These are phyloP conservation scores for Euplagia quadripunctaria DNA, from an alignment of 2,888 invertebrate species.

Conservation along the genomic window DNA sequence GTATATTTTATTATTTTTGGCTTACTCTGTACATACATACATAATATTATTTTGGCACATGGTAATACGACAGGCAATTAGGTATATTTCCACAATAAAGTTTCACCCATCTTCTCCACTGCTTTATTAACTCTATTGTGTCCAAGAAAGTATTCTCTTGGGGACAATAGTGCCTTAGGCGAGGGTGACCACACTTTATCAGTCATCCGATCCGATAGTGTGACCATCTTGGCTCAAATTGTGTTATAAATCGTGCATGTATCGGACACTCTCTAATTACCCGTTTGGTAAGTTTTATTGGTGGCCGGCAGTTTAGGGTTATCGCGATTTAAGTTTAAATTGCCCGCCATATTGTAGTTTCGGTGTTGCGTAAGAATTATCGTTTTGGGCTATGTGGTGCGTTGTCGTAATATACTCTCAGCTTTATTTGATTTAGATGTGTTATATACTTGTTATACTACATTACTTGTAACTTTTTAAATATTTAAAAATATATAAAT, in stretches of 20 bases:
- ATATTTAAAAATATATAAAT: no score
- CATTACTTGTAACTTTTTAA: not conserved
- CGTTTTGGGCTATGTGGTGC: slow-evolving; percentile 55
- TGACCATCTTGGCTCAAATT: slow-evolving; percentile 58
- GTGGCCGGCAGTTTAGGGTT: slow-evolving; percentile 74
- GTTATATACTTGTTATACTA: slow-evolving; percentile 19
- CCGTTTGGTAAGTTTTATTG: slow-evolving; percentile 82
- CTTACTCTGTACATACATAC: not conserved
- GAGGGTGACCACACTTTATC: slow-evolving; percentile 81
- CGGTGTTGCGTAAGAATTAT: slow-evolving; percentile 66
- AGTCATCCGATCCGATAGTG: slow-evolving; percentile 77
- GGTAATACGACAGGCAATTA: slow-evolving; percentile 51
- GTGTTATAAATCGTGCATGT: slow-evolving; percentile 73
- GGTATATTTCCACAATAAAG: slow-evolving; percentile 37
- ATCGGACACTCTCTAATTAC: slow-evolving; percentile 82
- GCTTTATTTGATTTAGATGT: slow-evolving; percentile 28
- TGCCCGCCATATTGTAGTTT: slow-evolving; percentile 74
- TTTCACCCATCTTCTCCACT: slow-evolving; percentile 45
- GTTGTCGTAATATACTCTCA: slow-evolving; percentile 46
- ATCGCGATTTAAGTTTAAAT: slow-evolving; percentile 78
- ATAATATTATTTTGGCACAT: not conserved
- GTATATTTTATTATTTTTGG: slow-evolving; percentile 2
- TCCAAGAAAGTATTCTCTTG: slow-evolving; percentile 77
- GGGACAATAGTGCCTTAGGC: slow-evolving; percentile 71
- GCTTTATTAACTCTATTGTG: slow-evolving; percentile 57